Conservation (phyloP, 2,797 vertebrate genomes). For the Anguilla obscura region DNA sequence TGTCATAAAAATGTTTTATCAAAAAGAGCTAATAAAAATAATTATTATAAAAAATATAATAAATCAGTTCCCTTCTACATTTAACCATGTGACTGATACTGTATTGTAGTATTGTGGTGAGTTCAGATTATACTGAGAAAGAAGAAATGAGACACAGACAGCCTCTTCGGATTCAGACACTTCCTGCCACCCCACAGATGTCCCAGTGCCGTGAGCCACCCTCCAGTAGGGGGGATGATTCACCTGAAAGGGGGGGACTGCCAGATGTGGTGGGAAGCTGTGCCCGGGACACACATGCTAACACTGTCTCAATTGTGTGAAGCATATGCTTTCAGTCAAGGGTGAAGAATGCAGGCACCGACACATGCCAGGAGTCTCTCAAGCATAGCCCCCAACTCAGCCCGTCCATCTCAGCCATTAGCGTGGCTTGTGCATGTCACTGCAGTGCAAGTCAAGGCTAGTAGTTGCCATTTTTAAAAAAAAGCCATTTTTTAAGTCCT, state of each 20-base stretch:
- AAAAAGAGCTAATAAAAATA: no score
- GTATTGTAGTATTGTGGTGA: no score
- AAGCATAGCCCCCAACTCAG: constrained; percentile 90
- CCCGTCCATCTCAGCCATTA: constrained; percentile 83
- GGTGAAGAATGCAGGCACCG: constrained; percentile 93
- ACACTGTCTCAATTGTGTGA: constrained; percentile 91
- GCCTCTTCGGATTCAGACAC: constrained; percentile 85
- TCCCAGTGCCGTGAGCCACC: constrained; percentile 81
- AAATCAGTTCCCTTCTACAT: no score
- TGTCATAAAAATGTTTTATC: no score
- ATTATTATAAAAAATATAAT: no score
- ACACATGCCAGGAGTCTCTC: constrained; percentile 94
- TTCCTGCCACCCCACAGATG: constrained; percentile 91
- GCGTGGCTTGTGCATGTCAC: constrained; percentile 83
- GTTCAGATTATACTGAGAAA: no score
- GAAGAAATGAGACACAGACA: constrained; percentile 71
- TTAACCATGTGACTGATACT: no score
- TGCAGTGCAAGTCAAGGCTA: constrained; percentile 86
- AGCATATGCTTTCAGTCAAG: constrained; percentile 97
- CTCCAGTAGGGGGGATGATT: constrained; percentile 85
- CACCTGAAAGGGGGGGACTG: constrained; percentile 89
- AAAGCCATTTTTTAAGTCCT: constrained; percentile 42
- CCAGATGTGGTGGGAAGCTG: constrained; percentile 94
- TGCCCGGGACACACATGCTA: constrained; percentile 79
- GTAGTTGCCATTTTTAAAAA: constrained; percentile 58